Conservation (phyloP, 1,140 invertebrate genomes). For the Pemphigus obesinymphae region DNA sequence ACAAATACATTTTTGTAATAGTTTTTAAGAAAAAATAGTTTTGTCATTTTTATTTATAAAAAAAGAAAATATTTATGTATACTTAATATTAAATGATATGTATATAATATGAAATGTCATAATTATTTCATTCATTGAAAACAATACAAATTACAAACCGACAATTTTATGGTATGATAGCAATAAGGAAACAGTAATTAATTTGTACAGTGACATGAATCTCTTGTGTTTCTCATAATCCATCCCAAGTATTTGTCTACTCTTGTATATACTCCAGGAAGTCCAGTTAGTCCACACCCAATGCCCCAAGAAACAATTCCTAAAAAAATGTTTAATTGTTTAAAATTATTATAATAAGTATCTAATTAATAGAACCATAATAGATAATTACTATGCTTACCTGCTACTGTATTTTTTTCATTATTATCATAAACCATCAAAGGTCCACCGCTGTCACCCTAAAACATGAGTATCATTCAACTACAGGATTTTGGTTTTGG, state of each 20-base stretch:
- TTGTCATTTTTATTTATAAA: not conserved
- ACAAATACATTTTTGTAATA: not conserved
- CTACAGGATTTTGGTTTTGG: too few species aligned
- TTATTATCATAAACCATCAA: conserved; percentile 9
- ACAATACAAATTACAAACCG: not conserved
- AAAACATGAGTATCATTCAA: not conserved
- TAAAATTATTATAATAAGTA: too few species aligned
- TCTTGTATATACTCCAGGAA: conserved; percentile 70
- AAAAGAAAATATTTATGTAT: not conserved
- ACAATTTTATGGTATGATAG: not conserved
- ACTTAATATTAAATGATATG: not conserved
- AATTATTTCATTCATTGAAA: not conserved
- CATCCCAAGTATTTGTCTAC: conserved; percentile 65
- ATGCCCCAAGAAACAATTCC: conserved; percentile 70
- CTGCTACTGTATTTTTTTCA: conserved; percentile 3
- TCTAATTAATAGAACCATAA: too few species aligned
- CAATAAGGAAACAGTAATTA: not conserved
- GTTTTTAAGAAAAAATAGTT: not conserved
- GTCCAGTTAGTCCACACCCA: conserved; percentile 64
- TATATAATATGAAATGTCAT: not conserved
- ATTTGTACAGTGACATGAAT: conserved; percentile 44
- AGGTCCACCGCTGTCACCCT: conserved; percentile 43
- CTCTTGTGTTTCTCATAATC: conserved; percentile 54
- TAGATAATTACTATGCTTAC: not conserved
- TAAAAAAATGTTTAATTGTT: too few species aligned